Evolutionary conservation across 2,113 vertebrate genomes (phyloP).

Genomic region (Oncorhynchus nerka): DNA sequence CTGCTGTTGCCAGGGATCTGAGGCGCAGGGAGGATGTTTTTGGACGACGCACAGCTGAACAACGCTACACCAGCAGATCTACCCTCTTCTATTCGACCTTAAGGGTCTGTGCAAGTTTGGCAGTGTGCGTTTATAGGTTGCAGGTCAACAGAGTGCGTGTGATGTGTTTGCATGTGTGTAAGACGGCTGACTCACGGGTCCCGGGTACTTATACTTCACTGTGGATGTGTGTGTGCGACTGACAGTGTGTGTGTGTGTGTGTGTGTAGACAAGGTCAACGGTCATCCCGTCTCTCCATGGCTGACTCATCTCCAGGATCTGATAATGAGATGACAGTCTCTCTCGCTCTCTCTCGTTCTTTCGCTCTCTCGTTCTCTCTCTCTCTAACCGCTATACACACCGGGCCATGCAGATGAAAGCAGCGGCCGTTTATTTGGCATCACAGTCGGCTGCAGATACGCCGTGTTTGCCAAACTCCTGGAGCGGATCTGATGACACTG

Average conservation of each 20-base stretch:
- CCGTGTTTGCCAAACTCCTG: slow-evolving; percentile 12
- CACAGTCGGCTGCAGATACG: neutral
- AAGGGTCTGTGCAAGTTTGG: neutral
- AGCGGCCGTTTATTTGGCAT: slow-evolving; percentile 3
- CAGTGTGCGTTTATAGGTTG: neutral
- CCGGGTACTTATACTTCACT: neutral
- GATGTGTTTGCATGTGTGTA: no score
- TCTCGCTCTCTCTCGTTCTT: no score
- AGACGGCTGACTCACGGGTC: no score
- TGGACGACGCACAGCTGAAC: neutral
- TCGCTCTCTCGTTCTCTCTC: no score
- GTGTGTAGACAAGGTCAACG: neutral
- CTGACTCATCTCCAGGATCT: no score
- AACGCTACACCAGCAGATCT: slow-evolving; percentile 20
- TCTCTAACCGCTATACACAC: neutral
- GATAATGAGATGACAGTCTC: no score
- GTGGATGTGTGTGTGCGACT: neutral
- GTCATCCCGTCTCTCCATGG: no score
- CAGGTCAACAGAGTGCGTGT: no score
- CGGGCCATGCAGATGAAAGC: neutral
- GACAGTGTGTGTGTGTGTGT: neutral
- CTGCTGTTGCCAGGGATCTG: neutral
- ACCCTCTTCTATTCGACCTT: neutral
- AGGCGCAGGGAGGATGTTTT: neutral
- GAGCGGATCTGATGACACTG: slow-evolving; percentile 21